Evolutionary conservation across 2,113 vertebrate species (phyloP).

Genomic region (Crotalus horridus): DNA sequence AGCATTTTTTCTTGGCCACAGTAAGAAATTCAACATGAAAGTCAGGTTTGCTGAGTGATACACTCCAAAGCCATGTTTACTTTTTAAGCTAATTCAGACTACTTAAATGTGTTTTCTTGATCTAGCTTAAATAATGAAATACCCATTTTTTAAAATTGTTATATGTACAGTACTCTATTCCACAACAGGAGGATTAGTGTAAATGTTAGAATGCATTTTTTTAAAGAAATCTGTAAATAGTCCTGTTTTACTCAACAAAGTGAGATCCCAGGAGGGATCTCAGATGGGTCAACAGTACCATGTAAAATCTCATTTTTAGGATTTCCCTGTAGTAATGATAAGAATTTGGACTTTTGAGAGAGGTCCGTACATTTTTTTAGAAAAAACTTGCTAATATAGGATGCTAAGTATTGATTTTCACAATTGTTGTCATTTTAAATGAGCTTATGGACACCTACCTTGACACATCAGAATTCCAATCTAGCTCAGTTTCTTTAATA

Average conservation of each 20-base stretch:
- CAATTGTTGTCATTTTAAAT: not conserved
- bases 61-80: not conserved
- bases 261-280: not conserved
- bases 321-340: not conserved
- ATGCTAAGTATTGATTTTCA: not conserved
- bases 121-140: not conserved
- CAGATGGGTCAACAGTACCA: not conserved
- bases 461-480: not conserved
- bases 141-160: not conserved
- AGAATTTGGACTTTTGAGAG: not conserved
- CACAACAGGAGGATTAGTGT: not conserved
- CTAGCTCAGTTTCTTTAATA: not conserved
- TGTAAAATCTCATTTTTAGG: not conserved
- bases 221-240: not conserved
- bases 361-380: not conserved
- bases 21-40: not conserved
- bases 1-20: not conserved
- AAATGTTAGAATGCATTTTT: not conserved
- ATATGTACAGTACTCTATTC: not conserved
- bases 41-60: not conserved
- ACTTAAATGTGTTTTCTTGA: not conserved
- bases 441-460: not conserved
- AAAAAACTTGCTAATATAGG: not conserved
- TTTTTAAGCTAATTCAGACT: not conserved
- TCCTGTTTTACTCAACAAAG: not conserved